Base-by-base conservation (phyloP, 2,888 invertebrate species). In the Xestobium rufovillosum region DNA sequence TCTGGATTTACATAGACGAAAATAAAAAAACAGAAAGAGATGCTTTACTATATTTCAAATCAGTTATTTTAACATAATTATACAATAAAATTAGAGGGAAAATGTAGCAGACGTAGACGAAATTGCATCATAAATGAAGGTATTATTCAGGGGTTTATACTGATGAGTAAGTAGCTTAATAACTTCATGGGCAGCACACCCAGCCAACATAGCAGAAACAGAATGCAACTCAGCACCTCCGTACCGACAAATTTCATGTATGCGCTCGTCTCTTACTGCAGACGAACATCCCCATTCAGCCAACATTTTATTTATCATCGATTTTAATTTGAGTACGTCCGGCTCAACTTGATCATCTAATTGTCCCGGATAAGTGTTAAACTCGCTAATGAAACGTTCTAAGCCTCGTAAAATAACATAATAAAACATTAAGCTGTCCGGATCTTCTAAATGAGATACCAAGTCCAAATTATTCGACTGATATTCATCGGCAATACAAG, bases 111-210 rank as follows among this genome's bases (percentile, higher is more conserved):
- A 84, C 49, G 83, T 87, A 35, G 89, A 86, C 41, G 84, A 84
- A 50, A 91, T 87, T 32, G 87, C 95, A 71, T 97, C 95, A 67
- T 92, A 95, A 50, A 98, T 80, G 63, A 90, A 88, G 0, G 90
- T 91, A 66, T 97, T 96, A 66, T 95, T 83, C 38, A 98, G 75
- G 23, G 97, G 97, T 56, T 91, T 87, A 66, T 94, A 98, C 69
- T 98, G 98, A 56, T 81, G 80, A 2, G 97, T 97, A 36, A 96
- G 76, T 38, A 98, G 71, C 70, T 98, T 98, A 46, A 96, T 91
- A 3, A 83, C 82, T 71, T 97, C 97, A 59, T 98, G 97, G 4
- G 96, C 95, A 14, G 87, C 86, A 60, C 91, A 85, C 3, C 96
- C 97, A 44, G 86, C 89, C 65, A 60, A 41, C 55, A 65, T 89